Evolutionary conservation across 2,797 vertebrate genomes (phyloP).

Genomic region (Sebastiscus albofasciatus): DNA sequence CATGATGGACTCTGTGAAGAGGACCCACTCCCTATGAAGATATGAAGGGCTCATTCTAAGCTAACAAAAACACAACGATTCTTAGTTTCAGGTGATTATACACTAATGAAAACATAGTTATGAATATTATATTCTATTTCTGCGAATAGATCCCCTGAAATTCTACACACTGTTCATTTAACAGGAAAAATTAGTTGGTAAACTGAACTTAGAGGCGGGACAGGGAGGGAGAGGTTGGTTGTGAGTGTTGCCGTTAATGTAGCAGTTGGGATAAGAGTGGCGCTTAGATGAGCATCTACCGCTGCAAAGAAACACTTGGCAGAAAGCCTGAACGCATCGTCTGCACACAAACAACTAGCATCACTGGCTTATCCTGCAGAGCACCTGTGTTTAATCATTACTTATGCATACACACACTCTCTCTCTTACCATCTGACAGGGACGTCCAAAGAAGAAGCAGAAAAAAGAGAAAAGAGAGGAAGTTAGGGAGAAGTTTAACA

Average conservation of each 20-base stretch:
- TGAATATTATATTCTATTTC: too few species aligned
- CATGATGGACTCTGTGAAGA: too few species aligned
- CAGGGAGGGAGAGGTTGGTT: slow-evolving; percentile 35
- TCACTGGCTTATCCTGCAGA: slow-evolving; percentile 29
- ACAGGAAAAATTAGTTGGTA: not conserved
- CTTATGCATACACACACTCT: slow-evolving; percentile 32
- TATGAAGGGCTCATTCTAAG: too few species aligned
- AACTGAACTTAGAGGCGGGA: not conserved
- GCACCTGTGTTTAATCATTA: slow-evolving; percentile 41
- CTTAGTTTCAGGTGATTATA: too few species aligned
- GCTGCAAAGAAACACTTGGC: slow-evolving; percentile 35
- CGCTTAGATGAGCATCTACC: not conserved
- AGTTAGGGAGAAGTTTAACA: slow-evolving; percentile 64
- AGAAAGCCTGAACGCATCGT: slow-evolving; percentile 29
- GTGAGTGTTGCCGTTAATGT: slow-evolving; percentile 1
- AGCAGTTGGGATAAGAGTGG: not conserved
- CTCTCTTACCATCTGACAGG: slow-evolving; percentile 84
- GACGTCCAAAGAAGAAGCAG: slow-evolving; percentile 76
- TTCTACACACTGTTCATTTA: not conserved
- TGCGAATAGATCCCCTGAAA: too few species aligned
- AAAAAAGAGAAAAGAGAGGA: slow-evolving; percentile 64
- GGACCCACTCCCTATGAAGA: accelerated
- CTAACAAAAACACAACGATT: too few species aligned
- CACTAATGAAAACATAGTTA: too few species aligned
- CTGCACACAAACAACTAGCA: slow-evolving; percentile 43